A percentile compares a stretch with the other conserved stretches of the same genome.
These are phyloP conservation scores for Scopus umbretta DNA, from an alignment of 2,113 vertebrate genomes.

Conservation along the genomic window DNA sequence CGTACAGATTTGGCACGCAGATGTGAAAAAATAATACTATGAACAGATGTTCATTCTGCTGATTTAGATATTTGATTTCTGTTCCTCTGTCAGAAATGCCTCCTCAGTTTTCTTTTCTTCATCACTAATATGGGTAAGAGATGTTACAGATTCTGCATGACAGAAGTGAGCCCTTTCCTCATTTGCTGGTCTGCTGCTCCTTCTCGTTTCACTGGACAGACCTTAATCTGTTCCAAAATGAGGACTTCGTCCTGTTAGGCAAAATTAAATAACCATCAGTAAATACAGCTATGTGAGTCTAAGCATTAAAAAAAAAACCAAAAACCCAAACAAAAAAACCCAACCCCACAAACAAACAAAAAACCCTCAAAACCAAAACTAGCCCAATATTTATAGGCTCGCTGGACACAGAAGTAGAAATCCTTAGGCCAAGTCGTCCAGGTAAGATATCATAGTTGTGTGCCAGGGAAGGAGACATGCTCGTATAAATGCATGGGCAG, in stretches of 20 bases:
- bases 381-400: not conserved
- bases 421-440: not conserved
- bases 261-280: not conserved
- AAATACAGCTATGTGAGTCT: not conserved
- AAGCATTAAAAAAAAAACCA: not conserved
- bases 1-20: not conserved
- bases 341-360: no score
- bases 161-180: not conserved
- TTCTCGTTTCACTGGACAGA: not conserved
- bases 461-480: not conserved
- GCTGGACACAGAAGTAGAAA: not conserved
- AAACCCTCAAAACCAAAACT: no score
- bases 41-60: not conserved
- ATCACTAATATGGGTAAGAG: not conserved
- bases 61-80: not conserved
- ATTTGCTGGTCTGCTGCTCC: not conserved
- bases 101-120: not conserved
- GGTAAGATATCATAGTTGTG: not conserved
- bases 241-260: not conserved
- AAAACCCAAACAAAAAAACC: no score
- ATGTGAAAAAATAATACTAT: not conserved
- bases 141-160: not conserved
- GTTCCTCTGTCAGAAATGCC: not conserved
- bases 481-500: no score
- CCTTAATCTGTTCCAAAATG: not conserved